phyloP scores from a whole-genome alignment of 64 coral and sea anemone genomes.

The Montipora foliosa region DNA sequence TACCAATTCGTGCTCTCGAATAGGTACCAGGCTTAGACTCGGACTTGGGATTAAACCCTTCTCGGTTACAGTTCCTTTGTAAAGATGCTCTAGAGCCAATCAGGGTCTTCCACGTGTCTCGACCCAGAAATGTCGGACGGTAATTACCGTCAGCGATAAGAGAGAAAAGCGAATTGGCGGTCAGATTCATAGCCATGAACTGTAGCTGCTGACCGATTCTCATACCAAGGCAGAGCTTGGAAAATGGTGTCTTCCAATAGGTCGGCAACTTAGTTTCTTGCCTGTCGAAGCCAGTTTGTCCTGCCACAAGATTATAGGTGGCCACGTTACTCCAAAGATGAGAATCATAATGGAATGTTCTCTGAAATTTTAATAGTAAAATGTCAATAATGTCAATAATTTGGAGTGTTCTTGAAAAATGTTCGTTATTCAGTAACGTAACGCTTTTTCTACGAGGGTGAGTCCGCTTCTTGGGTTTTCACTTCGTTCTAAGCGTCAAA shows the following conservation, averaged over 20 bases:
- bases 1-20: slow-evolving; percentile 2
- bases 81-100: neutral
- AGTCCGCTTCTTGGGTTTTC: no score
- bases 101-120: neutral
- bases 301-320: neutral
- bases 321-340: neutral
- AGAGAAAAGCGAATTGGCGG: slow-evolving; percentile 1
- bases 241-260: slow-evolving; percentile 47
- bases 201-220: neutral
- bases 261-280: slow-evolving; percentile 45
- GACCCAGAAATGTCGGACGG: neutral
- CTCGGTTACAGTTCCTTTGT: neutral
- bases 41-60: neutral
- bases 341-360: slow-evolving; percentile 45
- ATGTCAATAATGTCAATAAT: neutral
- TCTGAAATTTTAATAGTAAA: neutral
- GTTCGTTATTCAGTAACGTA: no score
- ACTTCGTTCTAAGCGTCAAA: no score
- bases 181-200: neutral
- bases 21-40: neutral
- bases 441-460: no score
- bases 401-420: no score
- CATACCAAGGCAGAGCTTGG: slow-evolving; percentile 37
- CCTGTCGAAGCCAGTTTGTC: slow-evolving; percentile 10
- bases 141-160: slow-evolving; percentile 16